Conservation (phyloP, 2,888 invertebrate genomes). For the Strigamia maritima region DNA sequence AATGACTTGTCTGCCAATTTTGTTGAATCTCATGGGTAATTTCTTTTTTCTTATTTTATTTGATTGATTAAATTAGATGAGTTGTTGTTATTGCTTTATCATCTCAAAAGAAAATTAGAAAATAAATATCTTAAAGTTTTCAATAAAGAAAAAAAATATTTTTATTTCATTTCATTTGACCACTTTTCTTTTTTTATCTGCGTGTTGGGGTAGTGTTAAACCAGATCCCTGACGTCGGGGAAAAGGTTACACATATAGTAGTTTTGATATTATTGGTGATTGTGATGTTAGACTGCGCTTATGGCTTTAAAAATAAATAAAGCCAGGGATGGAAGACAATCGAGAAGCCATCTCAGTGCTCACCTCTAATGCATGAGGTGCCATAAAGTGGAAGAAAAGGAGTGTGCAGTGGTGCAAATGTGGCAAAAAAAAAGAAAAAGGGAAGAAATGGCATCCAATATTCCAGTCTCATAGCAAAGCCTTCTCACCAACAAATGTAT, state of each 20-base stretch:
- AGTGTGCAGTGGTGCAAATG: constrained; percentile 37
- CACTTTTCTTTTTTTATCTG: not conserved
- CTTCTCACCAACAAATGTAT: constrained; percentile 39
- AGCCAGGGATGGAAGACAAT: constrained; percentile 13
- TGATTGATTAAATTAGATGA: constrained; percentile 16
- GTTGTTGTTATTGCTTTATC: not conserved
- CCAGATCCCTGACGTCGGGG: not conserved
- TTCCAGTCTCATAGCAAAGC: constrained; percentile 38
- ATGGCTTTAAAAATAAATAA: constrained; percentile 27
- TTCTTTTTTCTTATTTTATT: not conserved
- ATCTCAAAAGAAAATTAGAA: not conserved
- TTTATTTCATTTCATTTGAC: not conserved
- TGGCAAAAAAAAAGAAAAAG: constrained; percentile 36
- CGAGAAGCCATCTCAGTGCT: constrained; percentile 28
- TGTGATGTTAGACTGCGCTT: constrained; percentile 23
- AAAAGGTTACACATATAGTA: not conserved
- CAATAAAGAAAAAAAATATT: not conserved
- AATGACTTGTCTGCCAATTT: constrained; percentile 21
- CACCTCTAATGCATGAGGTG: constrained; percentile 31
- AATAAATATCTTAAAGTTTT: not conserved
- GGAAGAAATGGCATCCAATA: constrained; percentile 37
- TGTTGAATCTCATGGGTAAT: constrained; percentile 2
- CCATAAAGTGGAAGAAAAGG: constrained; percentile 29
- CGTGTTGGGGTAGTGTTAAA: not conserved
- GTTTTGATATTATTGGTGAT: constrained; percentile 24